Percentiles rank a stretch among this genome's conserved stretches.
phyloP scores from a whole-genome alignment of 2,113 vertebrate genomes.

The Rhinichthys klamathensis region DNA sequence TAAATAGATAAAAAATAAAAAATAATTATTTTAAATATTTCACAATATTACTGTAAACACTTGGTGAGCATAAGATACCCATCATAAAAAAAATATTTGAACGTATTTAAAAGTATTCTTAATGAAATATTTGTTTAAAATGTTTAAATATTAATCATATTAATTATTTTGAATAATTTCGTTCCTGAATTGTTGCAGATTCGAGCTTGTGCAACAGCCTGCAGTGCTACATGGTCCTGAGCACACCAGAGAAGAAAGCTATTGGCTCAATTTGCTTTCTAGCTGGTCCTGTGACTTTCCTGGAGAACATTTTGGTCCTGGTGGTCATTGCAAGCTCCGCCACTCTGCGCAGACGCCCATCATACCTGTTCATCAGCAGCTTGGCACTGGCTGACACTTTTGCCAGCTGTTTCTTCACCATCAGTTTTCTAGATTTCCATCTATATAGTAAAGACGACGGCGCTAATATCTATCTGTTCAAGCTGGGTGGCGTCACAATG shows the following conservation, averaged over 20 bases:
- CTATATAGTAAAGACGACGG: conserved; percentile 70
- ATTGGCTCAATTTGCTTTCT: conserved; percentile 80
- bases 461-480: conserved; percentile 81
- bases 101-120: background rate
- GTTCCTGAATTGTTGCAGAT: conserved; percentile 20
- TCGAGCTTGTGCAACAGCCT: conserved; percentile 64
- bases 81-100: background rate
- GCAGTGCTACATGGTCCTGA: conserved; percentile 85
- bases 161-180: conserved; percentile 1
- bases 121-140: background rate
- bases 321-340: conserved; percentile 79
- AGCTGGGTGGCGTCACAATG: conserved; percentile 87
- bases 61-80: background rate
- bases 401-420: conserved; percentile 86
- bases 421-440: conserved; percentile 88
- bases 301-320: conserved; percentile 85
- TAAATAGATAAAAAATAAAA: background rate
- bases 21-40: background rate
- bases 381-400: conserved; percentile 87
- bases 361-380: conserved; percentile 89
- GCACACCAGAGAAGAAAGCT: conserved; percentile 65
- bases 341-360: conserved; percentile 79
- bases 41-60: too few species aligned
- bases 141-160: background rate
- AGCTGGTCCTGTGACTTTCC: conserved; percentile 81